Evolutionary conservation across 2,113 vertebrate species (phyloP).

Genomic region (Podarcis cretensis): DNA sequence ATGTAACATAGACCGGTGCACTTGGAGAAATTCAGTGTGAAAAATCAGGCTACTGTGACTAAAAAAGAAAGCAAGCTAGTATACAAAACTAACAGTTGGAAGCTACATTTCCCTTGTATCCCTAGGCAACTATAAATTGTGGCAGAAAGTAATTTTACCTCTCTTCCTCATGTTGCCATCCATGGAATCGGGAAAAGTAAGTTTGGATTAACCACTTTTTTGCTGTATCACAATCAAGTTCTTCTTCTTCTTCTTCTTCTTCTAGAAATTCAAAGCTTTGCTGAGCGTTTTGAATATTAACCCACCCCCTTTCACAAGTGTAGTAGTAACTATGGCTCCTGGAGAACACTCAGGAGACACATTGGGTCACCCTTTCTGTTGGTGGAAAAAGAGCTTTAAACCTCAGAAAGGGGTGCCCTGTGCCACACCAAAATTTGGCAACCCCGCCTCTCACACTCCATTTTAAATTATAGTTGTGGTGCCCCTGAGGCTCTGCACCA

Average conservation of each 20-base stretch:
- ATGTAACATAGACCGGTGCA: slow-evolving; percentile 23
- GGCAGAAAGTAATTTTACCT: not conserved
- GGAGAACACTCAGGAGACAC: too few species aligned
- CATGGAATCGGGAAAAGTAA: not conserved
- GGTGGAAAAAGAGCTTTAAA: too few species aligned
- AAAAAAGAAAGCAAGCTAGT: not conserved
- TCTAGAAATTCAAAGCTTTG: not conserved
- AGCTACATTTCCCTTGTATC: not conserved
- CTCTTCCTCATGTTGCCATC: not conserved
- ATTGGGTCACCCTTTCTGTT: too few species aligned
- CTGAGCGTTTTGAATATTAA: not conserved
- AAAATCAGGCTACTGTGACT: not conserved
- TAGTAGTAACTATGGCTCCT: not conserved
- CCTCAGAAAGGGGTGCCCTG: too few species aligned
- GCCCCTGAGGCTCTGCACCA: too few species aligned
- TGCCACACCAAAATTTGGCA: too few species aligned
- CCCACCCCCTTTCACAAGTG: not conserved
- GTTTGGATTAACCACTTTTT: not conserved
- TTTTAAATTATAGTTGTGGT: too few species aligned
- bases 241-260: not conserved
- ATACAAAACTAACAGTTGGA: slow-evolving; percentile 3
- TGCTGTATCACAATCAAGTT: not conserved
- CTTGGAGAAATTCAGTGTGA: slow-evolving; percentile 22
- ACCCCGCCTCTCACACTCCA: too few species aligned
- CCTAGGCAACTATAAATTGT: not conserved